phyloP scores from a whole-genome alignment of 2,113 vertebrate species.

The Sorex araneus region DNA sequence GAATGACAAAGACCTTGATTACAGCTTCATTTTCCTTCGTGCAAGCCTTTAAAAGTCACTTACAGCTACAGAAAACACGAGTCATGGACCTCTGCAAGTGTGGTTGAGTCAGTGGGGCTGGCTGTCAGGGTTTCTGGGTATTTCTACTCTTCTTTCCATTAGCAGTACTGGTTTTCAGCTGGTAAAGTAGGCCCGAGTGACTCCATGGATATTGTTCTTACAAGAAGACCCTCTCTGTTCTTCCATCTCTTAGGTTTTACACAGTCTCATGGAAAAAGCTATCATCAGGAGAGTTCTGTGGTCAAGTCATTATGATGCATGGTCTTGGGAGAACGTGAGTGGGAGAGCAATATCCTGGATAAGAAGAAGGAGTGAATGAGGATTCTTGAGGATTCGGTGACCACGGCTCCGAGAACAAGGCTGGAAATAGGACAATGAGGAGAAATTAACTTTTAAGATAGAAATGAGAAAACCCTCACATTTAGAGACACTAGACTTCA shows the following conservation, averaged over 20 bases:
- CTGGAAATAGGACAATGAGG: not conserved
- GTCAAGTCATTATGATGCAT: not conserved
- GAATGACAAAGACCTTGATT: slow-evolving; percentile 90
- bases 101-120: slow-evolving; percentile 67
- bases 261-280: not conserved
- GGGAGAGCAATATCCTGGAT: not conserved
- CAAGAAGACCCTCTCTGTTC: not conserved
- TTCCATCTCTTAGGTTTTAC: not conserved
- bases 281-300: not conserved
- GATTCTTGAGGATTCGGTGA: too few species aligned
- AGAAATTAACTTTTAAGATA: not conserved
- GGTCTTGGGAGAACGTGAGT: not conserved
- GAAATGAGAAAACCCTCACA: not conserved
- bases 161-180: not conserved
- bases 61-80: slow-evolving; percentile 84
- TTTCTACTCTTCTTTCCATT: not conserved
- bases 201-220: not conserved
- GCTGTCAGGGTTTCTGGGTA: not conserved
- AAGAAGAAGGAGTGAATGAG: not conserved
- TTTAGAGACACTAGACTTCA: not conserved
- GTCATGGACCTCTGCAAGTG: slow-evolving; percentile 83
- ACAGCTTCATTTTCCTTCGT: slow-evolving; percentile 88
- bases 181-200: not conserved
- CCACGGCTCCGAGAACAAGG: too few species aligned
- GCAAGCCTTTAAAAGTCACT: slow-evolving; percentile 84